phyloP scores from a whole-genome alignment of 1,140 invertebrate species.

The Drosophila quadrilineata region DNA sequence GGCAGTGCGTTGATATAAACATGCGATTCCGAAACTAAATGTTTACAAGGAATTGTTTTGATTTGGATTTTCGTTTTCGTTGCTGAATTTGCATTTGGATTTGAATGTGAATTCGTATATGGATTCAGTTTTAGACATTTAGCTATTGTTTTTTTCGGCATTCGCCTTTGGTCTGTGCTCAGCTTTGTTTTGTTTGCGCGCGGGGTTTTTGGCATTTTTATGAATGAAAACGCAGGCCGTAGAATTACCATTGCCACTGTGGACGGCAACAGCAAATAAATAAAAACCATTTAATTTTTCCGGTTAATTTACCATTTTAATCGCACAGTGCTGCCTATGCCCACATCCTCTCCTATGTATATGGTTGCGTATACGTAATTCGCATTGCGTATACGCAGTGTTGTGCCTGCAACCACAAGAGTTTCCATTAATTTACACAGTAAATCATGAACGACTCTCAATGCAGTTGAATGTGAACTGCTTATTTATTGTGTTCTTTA shows the following conservation, averaged over 20 bases:
- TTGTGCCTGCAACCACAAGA: conserved; percentile 32
- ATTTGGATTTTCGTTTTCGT: conserved; percentile 40
- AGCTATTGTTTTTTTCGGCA: not conserved
- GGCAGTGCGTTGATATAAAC: conserved; percentile 54
- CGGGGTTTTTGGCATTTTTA: conserved; percentile 65
- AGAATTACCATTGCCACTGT: conserved; percentile 39
- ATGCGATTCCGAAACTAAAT: conserved; percentile 44
- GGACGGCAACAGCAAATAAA: conserved; percentile 24
- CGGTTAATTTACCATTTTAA: conserved; percentile 57
- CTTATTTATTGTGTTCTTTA: conserved; percentile 43
- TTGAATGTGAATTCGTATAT: not conserved
- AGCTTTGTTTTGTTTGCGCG: conserved; percentile 32
- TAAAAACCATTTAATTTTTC: conserved; percentile 61
- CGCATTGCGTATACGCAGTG: conserved; percentile 59
- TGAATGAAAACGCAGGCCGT: conserved; percentile 64
- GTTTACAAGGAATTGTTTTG: conserved; percentile 65
- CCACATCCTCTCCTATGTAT: no score
- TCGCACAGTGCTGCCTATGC: conserved; percentile 45
- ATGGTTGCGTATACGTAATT: no score
- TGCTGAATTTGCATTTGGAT: conserved; percentile 13
- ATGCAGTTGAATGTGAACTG: conserved; percentile 7
- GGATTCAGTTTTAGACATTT: not conserved
- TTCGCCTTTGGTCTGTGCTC: conserved; percentile 18
- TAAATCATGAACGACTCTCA: conserved; percentile 45
- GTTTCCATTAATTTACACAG: conserved; percentile 49